Base-by-base conservation (phyloP, 2,113 vertebrate genomes). In the Muntiacus muntjak region DNA sequence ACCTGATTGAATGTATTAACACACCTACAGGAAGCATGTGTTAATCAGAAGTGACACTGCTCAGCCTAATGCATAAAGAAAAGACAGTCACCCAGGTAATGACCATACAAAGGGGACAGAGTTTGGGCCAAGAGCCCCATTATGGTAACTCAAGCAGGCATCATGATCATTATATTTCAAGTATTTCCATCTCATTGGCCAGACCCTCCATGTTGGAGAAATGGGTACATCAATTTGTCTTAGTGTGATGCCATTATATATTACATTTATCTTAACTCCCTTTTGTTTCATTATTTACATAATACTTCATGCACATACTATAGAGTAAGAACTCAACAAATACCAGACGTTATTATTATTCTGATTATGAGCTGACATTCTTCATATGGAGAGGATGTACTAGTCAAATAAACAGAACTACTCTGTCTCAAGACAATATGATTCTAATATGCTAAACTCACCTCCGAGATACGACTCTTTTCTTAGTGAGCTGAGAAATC, bases 1-100 rank as follows among this genome's bases (percentile, higher is more conserved):
- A 92, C 96, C 96, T 71, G 96, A 97, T 94, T 71, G 98, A 97
- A 95, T 92, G 81, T 88, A 97, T 97, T 97, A 97, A 89, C 94
- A 79, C 95, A 94, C 94, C 88, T 91, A 82, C 67, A n/a, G 95
- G 88, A 92, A 94, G 87, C 89, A 50, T 85, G 76, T 87, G 97
- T 52, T 97, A 85, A 92, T 97, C 95, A 97, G 97, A 98, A 96
- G 60, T 67, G 88, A 91, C 30, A 40, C 67, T 25, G 82, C 74
- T 96, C 57, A 89, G 71, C 82, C 26, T n/a, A 28, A 91, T 43
- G 40, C 82, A 58, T 30, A 87, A 92, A 91, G 88, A 89, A 93
- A 60, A 89, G 74, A 79, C 36, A 95, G 82, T 71, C 60, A 10
- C 81, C 28, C 40, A 60, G 52, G 85, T 79, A 33, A 7, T 64